Base-by-base conservation (phyloP, 2,888 invertebrate species). In the Calameuta idolon region DNA sequence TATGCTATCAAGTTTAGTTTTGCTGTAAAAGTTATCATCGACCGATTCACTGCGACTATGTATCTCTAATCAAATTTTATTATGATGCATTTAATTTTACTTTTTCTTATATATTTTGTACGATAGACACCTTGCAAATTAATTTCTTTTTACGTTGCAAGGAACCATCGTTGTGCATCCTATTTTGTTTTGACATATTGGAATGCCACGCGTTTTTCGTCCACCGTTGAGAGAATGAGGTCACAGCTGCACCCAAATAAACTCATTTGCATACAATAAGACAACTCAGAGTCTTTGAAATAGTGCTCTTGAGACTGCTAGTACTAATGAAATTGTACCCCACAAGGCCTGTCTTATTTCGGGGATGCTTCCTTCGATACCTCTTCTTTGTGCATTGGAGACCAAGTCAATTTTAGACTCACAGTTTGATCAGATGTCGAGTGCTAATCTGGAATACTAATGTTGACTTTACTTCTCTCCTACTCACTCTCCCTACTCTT, bases 201-300 rank as follows among this genome's bases (percentile, higher is more conserved):
- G 69, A 78, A 69, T 74, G 77, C 76, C 75, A 55, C 76, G 40
- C 55, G 73, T 69, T 76, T 76, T 83, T 76, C 81, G 73, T 77
- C 35, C 40, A 33, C 40, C 30, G 71, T 79, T 33, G 77, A 55
- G 74, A 76, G 80, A 85, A 85, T 76, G 80, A 83, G 83, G 83
- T 84, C 83, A 80, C 83, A 81, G 82, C 83, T 85, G 83, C 79
- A 79, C 79, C 81, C 81, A 79, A 84, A 84, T 83, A 83, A 82
- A 80, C 79, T 81, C 76, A 83, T 85, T 87, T 83, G 76, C 83
- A 81, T 84, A 81, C 84, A 81, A 85, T 83, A 69, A 79, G 79
- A 77, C 71, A 71, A 76, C 71, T 74, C 74, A 77, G 77, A 77
- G 35, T n/a, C 71, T 71, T 71, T 71, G 71, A 76, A 34, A 76